Base-by-base conservation (phyloP, 2,113 vertebrate genomes). In the Thymallus thymallus region DNA sequence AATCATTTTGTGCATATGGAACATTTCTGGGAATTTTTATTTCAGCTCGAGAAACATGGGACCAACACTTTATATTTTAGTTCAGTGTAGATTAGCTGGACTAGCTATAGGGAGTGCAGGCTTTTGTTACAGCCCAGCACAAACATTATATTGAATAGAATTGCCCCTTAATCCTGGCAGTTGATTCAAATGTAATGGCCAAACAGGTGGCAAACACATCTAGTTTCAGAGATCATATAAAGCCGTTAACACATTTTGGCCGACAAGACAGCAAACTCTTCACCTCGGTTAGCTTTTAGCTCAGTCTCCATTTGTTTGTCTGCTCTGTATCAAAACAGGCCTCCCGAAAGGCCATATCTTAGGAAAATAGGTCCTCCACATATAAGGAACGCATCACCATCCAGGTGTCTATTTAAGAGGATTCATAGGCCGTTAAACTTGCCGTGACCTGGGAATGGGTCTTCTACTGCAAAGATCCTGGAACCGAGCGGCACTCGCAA, bases 361-460 rank as follows among this genome's bases (percentile, higher is more conserved):
- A 20, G 24, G 68, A 30, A 56, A 55, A 55, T 6, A 10, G 20
- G 41, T 6, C 56, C 48, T 51, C 26, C 48, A 32, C 41, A 18
- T 58, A 16, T 23, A 55, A 70, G 18, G 24, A 30, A 30, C 29
- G 68, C 22, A 70, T 55, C 48, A 45, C 14, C 48, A 55, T 60
- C 60, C 75, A 82, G 76, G 76, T 75, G 71, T 83, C 62, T 63
- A 26, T 68, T n/a, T 14, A 60, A 68, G 69, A 60, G 69, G 45
- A 71, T 63, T 76, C 76, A 79, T 71, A 79, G 73, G 62, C 66
- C 30, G 62, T 82, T 79, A 82, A 82, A 75, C 74, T 73, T 18
- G 3, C 6, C 7, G 30, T 73, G 72, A 79, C 67, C 80, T 69
- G 66, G 68, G 68, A 74, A 6, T 35, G 76, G 22, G 60, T 72